Evolutionary conservation across 2,797 vertebrate genomes (phyloP), one percentile per base, ranked within the genome.

Genomic region (Austrolebias charrua): DNA sequence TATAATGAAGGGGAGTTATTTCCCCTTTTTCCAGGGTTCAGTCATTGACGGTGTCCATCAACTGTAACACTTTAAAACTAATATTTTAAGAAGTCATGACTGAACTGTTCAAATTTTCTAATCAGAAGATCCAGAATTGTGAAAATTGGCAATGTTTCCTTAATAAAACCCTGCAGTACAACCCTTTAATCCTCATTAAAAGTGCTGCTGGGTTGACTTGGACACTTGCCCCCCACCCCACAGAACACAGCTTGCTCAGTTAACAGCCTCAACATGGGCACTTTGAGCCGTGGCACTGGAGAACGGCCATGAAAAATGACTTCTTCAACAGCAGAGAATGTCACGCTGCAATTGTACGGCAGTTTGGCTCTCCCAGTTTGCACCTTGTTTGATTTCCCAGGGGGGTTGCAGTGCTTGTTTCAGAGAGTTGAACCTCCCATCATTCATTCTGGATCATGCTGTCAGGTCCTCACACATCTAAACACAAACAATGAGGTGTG

Each of bases 311-410:
- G 78, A 84, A 75, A 86, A 89, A 90, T 83, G 65, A 86, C 76
- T 85, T 63, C 58, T 69, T 71, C 79, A 58, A 73, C 84, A 56
- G 60, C 43, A n/a, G 9, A 13, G 54, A 80, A 70, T 71, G 80
- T 90, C 83, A 85, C 84, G 75, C 66, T 76, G 79, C 47, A 49
- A 71, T 70, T 55, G 80, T 51, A 57, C 68, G 62, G 80, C 69
- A 58, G 78, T 80, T 75, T 62, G 68, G 63, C 77, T 68, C 69
- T 75, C 66, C 73, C 63, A 48, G 80, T 80, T 73, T 63, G 73
- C 73, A 73, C 72, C 69, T 77, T 14, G 66, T 87, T 86, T 91
- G 91, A 93, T 93, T 93, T 93, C 92, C 92, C 91, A 66, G 46
- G 67, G 71, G 83, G 84, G 77, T 64, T 43, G 18, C 16, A 55